Evolutionary conservation across 2,888 invertebrate species (phyloP), one percentile per base, ranked within the genome.

Genomic region (Pachycephus smyrnensis): DNA sequence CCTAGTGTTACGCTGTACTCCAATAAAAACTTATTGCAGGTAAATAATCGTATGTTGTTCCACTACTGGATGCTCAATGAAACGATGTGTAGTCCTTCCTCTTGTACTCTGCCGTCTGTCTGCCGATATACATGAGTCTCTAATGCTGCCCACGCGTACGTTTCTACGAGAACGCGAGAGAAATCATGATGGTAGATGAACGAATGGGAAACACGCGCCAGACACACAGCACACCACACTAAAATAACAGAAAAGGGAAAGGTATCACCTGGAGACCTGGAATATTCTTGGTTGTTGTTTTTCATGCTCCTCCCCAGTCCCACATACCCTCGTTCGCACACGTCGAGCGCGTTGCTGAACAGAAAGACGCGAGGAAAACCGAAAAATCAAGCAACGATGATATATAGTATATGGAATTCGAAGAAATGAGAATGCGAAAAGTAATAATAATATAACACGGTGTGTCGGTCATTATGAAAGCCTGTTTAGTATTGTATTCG

Each of bases 401-500:
- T 30, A 68, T 40, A 69, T 31, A 40, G 40, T 73, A 77, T 75
- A 69, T 11, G 74, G 55, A 55, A 55, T 9, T 55, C 23, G 74
- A 79, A 73, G 77, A 76, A 79, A 75, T 69, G 40, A 76, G 77
- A 76, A 73, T 55, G 69, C 40, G 78, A 78, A 69, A 73, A 77
- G 80, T 79, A 77, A 79, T 75, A 76, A 79, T 79, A 69, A 73
- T 73, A 73, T 75, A 73, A 76, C 69, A 79, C 32, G 69, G 36
- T 78, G 82, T 81, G 82, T 84, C 82, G 80, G 80, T 80, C 79
- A 86, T 55, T 55, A 83, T 83, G 82, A 80, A 82, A 85, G 86
- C 88, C 82, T 86, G 82, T 85, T 83, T 83, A 80, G 75, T 79
- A 76, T 82, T 82, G 78, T 82, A 84, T 87, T 86, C 85, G 84